Evolutionary conservation across 1,140 invertebrate species (phyloP).

Genomic region (Caenorhabditis briggsae): DNA sequence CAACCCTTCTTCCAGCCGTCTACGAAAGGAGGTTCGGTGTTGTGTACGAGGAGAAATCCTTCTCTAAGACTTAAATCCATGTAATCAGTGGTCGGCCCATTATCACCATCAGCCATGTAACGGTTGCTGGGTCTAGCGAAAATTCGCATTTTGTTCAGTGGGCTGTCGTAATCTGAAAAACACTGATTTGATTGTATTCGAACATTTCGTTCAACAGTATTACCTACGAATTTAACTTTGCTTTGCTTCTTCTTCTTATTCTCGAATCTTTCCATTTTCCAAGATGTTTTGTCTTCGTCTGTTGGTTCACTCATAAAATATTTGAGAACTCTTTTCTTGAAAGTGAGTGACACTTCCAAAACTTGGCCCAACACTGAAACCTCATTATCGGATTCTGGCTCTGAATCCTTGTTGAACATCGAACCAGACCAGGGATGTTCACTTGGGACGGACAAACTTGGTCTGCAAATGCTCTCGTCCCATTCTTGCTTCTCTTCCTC

Average conservation of each 20-base stretch:
- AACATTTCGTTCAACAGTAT: background rate
- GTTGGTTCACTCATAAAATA: too few species aligned
- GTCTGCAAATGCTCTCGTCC: too few species aligned
- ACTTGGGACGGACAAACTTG: too few species aligned
- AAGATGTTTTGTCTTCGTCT: background rate
- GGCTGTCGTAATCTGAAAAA: slow-evolving; percentile 21
- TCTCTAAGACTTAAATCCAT: background rate
- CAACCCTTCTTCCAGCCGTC: background rate
- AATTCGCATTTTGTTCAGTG: slow-evolving; percentile 5
- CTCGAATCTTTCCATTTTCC: background rate
- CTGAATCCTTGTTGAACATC: too few species aligned
- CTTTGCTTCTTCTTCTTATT: background rate
- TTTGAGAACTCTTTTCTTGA: too few species aligned
- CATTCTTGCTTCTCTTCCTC: too few species aligned
- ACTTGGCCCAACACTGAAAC: too few species aligned
- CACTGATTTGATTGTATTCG: background rate
- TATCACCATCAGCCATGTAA: background rate
- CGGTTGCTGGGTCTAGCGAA: background rate
- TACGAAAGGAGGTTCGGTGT: background rate
- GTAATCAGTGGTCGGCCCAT: background rate
- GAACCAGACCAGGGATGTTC: too few species aligned
- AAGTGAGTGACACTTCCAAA: too few species aligned
- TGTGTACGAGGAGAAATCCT: background rate
- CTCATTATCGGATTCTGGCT: too few species aligned
- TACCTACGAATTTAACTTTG: slow-evolving; percentile 1